phyloP scores from a whole-genome alignment of 2,797 vertebrate genomes.

The Sylvia borin region DNA sequence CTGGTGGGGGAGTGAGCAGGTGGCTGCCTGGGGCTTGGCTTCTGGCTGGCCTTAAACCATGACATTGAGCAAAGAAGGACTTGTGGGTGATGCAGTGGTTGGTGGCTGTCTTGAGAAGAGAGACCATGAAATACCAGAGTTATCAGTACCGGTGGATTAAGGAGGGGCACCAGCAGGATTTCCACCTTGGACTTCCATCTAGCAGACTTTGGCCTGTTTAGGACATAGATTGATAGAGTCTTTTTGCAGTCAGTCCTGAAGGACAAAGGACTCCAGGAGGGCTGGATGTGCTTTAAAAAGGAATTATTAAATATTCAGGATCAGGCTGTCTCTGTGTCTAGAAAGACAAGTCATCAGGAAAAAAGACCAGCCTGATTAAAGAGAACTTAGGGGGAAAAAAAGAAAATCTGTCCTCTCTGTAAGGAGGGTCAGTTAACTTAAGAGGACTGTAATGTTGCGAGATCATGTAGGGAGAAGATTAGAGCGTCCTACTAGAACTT shows the following conservation, averaged over 20 bases:
- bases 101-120: not conserved
- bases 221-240: not conserved
- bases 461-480: not conserved
- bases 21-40: not conserved
- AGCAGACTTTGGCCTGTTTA: not conserved
- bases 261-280: not conserved
- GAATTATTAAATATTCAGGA: not conserved
- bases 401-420: not conserved
- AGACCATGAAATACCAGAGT: not conserved
- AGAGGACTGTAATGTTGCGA: not conserved
- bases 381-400: not conserved
- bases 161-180: not conserved
- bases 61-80: not conserved
- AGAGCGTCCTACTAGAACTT: not conserved
- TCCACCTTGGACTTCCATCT: not conserved
- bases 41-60: not conserved
- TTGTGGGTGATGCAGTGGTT: rapidly evolving
- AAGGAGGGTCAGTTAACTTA: not conserved
- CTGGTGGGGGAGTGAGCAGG: not conserved
- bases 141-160: not conserved
- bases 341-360: not conserved
- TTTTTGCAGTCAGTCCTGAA: not conserved
- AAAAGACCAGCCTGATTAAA: not conserved
- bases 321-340: not conserved
- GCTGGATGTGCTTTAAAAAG: not conserved